Base-by-base conservation (phyloP, 2,113 vertebrate genomes). In the Blennius ocellaris region DNA sequence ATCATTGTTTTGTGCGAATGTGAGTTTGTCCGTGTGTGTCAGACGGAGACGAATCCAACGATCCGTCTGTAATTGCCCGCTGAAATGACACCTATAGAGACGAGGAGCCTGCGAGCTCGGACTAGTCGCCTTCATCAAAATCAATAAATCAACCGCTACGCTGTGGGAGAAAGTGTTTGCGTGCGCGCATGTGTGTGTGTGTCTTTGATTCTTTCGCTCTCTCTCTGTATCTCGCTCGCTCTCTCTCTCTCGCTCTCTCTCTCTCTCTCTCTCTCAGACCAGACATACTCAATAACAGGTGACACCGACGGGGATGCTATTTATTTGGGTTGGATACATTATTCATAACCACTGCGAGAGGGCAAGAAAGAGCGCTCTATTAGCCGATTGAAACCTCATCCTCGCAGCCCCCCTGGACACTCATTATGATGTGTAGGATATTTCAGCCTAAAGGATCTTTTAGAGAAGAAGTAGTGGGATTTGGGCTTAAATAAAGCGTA, bases 51-150 rank as follows among this genome's bases (percentile, higher is more conserved):
- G 62, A 71, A 80, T 49, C 74, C 72, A 72, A 57, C 76, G 10
- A 73, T 83, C 65, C 43, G 51, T 41, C 81, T 70, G 76, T 82
- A 89, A 90, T 85, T 82, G 72, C 82, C 77, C 55, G 41, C 45
- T 81, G 53, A 66, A 84, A 84, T 85, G 83, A 87, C 81, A 84
- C 82, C 67, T 60, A 73, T 80, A 74, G 89, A 92, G 57, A 84
- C 61, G 52, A 30, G 47, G 53, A 72, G 58, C 17, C 21, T 11
- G 64, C 62, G 53, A 53, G 81, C 78, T 79, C 72, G 73, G 72
- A 73, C 45, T 59, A 56, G 80, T 70, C 72, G 69, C 64, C 76
- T 85, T 81, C 49, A 86, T 92, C 85, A 84, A 81, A 90, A 89
- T 90, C 90, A 74, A 90, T 90, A 86, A 76, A 87, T 84, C 82